A percentile compares a stretch with the other conserved stretches of the same genome.
phyloP scores from a whole-genome alignment of 2,888 invertebrate genomes.

The Ischnus inquisitorius region DNA sequence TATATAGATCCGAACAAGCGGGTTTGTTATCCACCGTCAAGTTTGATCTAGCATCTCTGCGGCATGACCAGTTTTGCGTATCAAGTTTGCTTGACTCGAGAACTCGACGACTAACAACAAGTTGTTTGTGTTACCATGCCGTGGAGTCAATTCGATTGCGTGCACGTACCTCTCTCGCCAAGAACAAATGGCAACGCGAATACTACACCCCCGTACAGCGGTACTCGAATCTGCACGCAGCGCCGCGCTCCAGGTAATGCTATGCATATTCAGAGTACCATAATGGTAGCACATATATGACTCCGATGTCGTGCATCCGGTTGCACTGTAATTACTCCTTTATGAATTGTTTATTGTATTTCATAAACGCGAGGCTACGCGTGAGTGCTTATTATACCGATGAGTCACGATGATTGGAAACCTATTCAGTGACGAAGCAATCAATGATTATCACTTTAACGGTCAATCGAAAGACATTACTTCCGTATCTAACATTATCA shows the following conservation, averaged over 20 bases:
- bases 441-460: not conserved
- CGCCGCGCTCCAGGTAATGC: constrained; percentile 29
- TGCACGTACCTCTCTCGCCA: constrained; percentile 50
- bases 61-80: constrained; percentile 17
- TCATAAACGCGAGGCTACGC: not conserved
- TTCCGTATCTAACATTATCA: too few species aligned
- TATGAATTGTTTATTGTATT: constrained; percentile 59
- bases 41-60: constrained; percentile 24
- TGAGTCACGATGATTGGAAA: constrained; percentile 29
- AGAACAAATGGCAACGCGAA: constrained; percentile 10
- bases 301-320: constrained; percentile 49
- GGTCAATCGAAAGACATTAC: too few species aligned
- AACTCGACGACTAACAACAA: constrained; percentile 34
- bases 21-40: constrained; percentile 36
- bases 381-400: constrained; percentile 44
- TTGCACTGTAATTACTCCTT: constrained; percentile 62
- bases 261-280: constrained; percentile 58
- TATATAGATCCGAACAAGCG: not conserved
- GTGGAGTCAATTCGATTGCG: constrained; percentile 66
- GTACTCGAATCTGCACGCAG: constrained; percentile 24
- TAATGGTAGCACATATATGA: constrained; percentile 27
- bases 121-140: constrained; percentile 58
- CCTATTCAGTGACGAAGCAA: constrained; percentile 1
- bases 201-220: constrained; percentile 42
- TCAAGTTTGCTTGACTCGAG: constrained; percentile 38